Percentiles rank a stretch among this genome's conserved stretches.
Evolutionary conservation across 2,888 invertebrate species (phyloP).

Genomic region (Torymus aiolomorphi): DNA sequence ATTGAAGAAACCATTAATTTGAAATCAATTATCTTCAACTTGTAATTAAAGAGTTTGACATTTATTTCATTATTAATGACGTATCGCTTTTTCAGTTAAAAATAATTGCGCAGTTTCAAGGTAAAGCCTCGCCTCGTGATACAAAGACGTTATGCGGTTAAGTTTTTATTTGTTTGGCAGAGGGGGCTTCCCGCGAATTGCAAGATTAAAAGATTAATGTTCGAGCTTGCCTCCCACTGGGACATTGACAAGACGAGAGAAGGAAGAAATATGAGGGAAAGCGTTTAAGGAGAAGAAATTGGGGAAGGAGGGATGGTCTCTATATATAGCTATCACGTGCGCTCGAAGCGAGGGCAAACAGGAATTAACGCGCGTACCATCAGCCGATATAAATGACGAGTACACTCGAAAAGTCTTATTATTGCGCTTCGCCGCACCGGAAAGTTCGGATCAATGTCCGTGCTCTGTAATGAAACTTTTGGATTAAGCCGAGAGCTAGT

Average conservation of each 20-base stretch:
- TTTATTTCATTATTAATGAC: no score
- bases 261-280: slow-evolving; percentile 28
- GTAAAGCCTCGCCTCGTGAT: not conserved
- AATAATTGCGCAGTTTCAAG: slow-evolving; percentile 1
- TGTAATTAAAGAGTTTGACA: no score
- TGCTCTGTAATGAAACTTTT: slow-evolving; percentile 24
- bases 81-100: not conserved
- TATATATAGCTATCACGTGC: not conserved
- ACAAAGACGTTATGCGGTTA: not conserved
- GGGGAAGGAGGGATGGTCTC: not conserved
- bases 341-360: slow-evolving; percentile 21
- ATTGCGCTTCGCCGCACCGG: slow-evolving; percentile 4
- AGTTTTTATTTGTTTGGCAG: slow-evolving; percentile 25
- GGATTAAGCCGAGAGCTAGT: no score
- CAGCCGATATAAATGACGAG: slow-evolving; percentile 28
- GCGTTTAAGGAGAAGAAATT: slow-evolving; percentile 24
- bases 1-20: no score
- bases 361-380: slow-evolving; percentile 30
- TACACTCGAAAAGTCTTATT: slow-evolving; percentile 25
- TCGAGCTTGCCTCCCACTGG: not conserved
- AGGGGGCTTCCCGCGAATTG: not conserved
- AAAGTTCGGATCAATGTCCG: slow-evolving; percentile 36
- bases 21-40: no score
- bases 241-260: slow-evolving; percentile 27
- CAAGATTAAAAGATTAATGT: slow-evolving; percentile 39